Conservation (phyloP, 2,797 vertebrate genomes). For the Sebastes kiyomatsui region DNA sequence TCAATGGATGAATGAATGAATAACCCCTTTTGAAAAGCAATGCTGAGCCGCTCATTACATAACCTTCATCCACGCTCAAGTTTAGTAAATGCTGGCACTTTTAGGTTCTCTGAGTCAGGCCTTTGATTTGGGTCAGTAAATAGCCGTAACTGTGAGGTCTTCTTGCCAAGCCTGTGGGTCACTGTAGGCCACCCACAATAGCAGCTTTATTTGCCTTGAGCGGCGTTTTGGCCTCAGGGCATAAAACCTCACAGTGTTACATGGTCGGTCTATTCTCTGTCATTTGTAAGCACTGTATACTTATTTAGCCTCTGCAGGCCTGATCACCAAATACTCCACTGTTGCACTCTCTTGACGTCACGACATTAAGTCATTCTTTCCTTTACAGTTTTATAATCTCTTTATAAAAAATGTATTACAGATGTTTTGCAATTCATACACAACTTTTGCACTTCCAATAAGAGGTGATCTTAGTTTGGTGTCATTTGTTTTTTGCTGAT, state of each 20-base stretch:
- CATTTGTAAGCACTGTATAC: slow-evolving; percentile 58
- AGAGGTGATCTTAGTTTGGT: not conserved
- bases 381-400: not conserved
- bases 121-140: slow-evolving; percentile 79
- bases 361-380: slow-evolving; percentile 30
- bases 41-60: slow-evolving; percentile 46
- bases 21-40: slow-evolving; percentile 53
- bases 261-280: slow-evolving; percentile 57
- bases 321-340: slow-evolving; percentile 43
- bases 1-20: slow-evolving; percentile 65
- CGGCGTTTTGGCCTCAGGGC: slow-evolving; percentile 57
- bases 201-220: slow-evolving; percentile 82
- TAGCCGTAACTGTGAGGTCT: slow-evolving; percentile 75
- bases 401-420: slow-evolving; percentile 1
- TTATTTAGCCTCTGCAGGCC: slow-evolving; percentile 52
- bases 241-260: slow-evolving; percentile 70
- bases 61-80: slow-evolving; percentile 52
- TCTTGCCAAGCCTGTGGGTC: slow-evolving; percentile 80
- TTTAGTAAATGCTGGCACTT: slow-evolving; percentile 65
- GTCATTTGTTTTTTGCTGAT: not conserved
- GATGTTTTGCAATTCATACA: not conserved
- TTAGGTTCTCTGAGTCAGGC: slow-evolving; percentile 69
- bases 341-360: slow-evolving; percentile 34
- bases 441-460: not conserved
- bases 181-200: slow-evolving; percentile 81